phyloP scores from a whole-genome alignment of 2,113 vertebrate species.

The Leptobrachium ailaonicum region DNA sequence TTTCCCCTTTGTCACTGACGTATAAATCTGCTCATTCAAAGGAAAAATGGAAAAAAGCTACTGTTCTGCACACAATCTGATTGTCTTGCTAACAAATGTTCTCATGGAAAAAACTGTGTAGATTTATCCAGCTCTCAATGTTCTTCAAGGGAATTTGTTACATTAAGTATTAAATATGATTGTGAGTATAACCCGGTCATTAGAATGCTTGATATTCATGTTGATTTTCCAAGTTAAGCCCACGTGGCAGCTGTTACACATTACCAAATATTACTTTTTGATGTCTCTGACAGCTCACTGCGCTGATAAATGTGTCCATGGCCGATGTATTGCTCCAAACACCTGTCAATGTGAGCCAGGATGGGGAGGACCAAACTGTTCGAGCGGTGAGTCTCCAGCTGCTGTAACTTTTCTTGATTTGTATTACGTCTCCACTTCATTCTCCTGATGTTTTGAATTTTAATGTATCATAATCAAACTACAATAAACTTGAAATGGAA shows the following conservation, averaged over 20 bases:
- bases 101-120: background rate
- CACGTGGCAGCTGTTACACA: constrained; percentile 42
- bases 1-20: too few species aligned
- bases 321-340: constrained; percentile 92
- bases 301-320: constrained; percentile 91
- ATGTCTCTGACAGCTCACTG: constrained; percentile 83
- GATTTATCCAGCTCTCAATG: background rate
- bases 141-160: constrained; percentile 30
- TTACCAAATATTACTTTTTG: constrained; percentile 54
- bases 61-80: too few species aligned
- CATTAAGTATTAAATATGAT: constrained; percentile 30
- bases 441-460: constrained; percentile 16
- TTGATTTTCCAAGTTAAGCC: constrained; percentile 37
- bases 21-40: too few species aligned
- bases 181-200: background rate
- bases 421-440: constrained; percentile 45
- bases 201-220: constrained; percentile 55
- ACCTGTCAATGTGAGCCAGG: constrained; percentile 99
- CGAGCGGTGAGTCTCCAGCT: constrained; percentile 95
- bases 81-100: too few species aligned
- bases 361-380: constrained; percentile 96
- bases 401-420: constrained; percentile 63
- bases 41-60: too few species aligned
- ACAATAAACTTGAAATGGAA: too few species aligned
- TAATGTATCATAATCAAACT: too few species aligned